Evolutionary conservation across 2,888 invertebrate species (phyloP).

Genomic region (Candidula unifasciata): DNA sequence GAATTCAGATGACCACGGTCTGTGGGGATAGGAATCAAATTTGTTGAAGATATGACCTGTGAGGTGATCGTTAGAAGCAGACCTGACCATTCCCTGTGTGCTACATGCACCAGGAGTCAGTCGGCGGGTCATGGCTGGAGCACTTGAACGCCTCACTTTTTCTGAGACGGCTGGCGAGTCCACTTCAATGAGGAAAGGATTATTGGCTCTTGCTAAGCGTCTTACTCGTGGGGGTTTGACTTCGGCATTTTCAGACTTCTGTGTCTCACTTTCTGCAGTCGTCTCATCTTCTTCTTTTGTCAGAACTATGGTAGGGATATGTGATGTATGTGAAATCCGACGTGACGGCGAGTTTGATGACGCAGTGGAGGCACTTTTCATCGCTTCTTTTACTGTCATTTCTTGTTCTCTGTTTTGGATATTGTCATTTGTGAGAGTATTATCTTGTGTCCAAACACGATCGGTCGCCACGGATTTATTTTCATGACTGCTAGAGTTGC

Average conservation of each 20-base stretch:
- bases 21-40: not conserved
- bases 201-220: constrained; percentile 34
- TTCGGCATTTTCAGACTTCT: not conserved
- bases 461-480: not conserved
- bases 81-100: constrained; percentile 17
- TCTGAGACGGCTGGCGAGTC: not conserved
- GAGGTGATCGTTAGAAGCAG: constrained; percentile 22
- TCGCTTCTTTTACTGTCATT: not conserved
- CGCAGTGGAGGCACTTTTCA: not conserved
- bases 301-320: constrained; percentile 23
- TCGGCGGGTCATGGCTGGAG: constrained; percentile 5
- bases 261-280: not conserved
- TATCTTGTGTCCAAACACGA: not conserved
- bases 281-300: not conserved
- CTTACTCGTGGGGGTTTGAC: not conserved
- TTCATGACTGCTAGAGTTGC: not conserved
- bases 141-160: constrained; percentile 29
- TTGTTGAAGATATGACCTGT: not conserved
- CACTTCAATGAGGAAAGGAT: constrained; percentile 38
- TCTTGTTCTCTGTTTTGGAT: not conserved
- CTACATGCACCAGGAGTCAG: not conserved
- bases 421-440: not conserved
- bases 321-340: not conserved
- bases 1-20: constrained; percentile 44
- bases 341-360: not conserved